Conservation (phyloP, 2,888 invertebrate species). For the Lacanobia wlatinum region DNA sequence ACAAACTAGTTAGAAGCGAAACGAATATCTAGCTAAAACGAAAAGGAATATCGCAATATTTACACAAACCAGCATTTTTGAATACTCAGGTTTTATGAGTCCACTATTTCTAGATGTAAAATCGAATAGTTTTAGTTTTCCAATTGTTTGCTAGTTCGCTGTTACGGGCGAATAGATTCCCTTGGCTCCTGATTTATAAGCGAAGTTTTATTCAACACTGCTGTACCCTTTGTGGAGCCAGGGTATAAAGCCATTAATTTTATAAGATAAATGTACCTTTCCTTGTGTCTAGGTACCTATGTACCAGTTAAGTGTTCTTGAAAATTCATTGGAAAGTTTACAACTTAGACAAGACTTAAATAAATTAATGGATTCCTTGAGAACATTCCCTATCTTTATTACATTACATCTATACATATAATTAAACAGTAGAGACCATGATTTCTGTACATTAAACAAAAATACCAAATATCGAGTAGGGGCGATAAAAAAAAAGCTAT, state of each 20-base stretch:
- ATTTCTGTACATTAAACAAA: too few relatives aligned
- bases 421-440: too few relatives aligned
- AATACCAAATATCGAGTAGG: too few relatives aligned
- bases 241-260: slow-evolving; percentile 30
- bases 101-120: slow-evolving; percentile 5
- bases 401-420: too few relatives aligned
- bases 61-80: not conserved
- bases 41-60: too few relatives aligned
- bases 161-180: slow-evolving; percentile 25
- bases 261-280: slow-evolving; percentile 11
- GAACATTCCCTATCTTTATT: not conserved
- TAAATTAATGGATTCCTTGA: not conserved
- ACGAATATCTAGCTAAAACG: too few relatives aligned
- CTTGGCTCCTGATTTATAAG: slow-evolving; percentile 43
- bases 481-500: too few relatives aligned
- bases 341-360: too few relatives aligned
- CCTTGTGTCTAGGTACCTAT: not conserved
- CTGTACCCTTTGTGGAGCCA: too few relatives aligned
- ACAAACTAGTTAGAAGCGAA: too few relatives aligned
- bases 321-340: slow-evolving; percentile 1
- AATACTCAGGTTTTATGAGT: not conserved
- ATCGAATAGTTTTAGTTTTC: slow-evolving; percentile 30
- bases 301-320: not conserved
- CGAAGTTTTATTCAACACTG: slow-evolving; percentile 32
- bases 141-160: slow-evolving; percentile 18